Percentiles rank a stretch among this genome's conserved stretches.
phyloP scores from a whole-genome alignment of 1,140 invertebrate genomes.

The Sweltsa coloradensis region DNA sequence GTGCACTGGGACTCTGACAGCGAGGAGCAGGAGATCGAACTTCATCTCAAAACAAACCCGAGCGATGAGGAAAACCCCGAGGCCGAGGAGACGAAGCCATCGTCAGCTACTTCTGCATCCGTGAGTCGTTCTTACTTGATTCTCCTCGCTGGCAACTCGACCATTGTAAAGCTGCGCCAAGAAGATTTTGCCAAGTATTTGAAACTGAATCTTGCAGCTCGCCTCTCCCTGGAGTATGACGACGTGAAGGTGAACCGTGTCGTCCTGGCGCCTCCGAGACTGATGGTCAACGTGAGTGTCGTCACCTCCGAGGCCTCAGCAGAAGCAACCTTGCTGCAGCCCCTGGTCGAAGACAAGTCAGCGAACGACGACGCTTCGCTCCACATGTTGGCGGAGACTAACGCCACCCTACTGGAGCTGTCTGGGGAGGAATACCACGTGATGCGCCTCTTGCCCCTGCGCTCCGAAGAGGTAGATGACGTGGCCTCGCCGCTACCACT shows the following conservation, averaged over 20 bases:
- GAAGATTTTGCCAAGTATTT: slow-evolving; percentile 27
- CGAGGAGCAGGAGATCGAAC: slow-evolving; percentile 7
- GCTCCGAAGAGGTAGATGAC: slow-evolving; percentile 7
- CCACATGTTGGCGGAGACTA: slow-evolving; percentile 25
- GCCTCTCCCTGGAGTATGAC: slow-evolving; percentile 26
- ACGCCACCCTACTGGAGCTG: slow-evolving; percentile 26
- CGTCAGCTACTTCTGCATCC: background rate
- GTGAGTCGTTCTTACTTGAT: slow-evolving; percentile 17
- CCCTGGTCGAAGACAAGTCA: background rate
- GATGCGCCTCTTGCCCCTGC: slow-evolving; percentile 17
- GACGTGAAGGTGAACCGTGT: slow-evolving; percentile 24
- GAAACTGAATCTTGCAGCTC: slow-evolving; percentile 27
- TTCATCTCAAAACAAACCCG: background rate
- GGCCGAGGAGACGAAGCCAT: background rate
- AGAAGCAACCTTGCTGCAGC: slow-evolving; percentile 8
- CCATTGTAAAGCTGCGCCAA: slow-evolving; percentile 23
- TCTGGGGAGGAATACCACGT: slow-evolving; percentile 28
- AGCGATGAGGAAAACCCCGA: background rate
- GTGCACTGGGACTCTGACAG: slow-evolving; percentile 8
- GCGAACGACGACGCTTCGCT: slow-evolving; percentile 24
- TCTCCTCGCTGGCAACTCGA: slow-evolving; percentile 25
- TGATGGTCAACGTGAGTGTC: slow-evolving; percentile 26
- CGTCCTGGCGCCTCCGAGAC: slow-evolving; percentile 21
- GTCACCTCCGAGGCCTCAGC: slow-evolving; percentile 14
- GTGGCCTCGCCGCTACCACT: slow-evolving; percentile 15